Evolutionary conservation across 1,140 invertebrate species (phyloP).

Genomic region (Ostrea denselamellosa): DNA sequence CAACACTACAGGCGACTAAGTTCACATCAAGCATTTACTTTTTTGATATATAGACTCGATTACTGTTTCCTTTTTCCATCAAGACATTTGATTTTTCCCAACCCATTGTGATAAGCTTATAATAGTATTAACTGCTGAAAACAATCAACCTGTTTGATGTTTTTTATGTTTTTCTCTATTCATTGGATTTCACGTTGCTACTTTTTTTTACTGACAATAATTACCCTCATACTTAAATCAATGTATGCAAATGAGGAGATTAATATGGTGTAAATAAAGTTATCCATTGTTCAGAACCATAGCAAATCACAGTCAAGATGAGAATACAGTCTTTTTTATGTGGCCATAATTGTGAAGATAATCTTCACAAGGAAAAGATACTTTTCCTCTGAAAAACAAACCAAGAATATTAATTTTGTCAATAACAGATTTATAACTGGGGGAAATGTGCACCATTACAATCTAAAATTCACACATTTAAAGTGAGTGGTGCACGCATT

Average conservation of each 20-base stretch:
- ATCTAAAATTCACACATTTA: neutral
- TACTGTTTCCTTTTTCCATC: neutral
- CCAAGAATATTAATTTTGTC: slow-evolving; percentile 40
- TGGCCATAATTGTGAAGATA: slow-evolving; percentile 30
- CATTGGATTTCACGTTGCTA: slow-evolving; percentile 24
- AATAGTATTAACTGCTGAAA: slow-evolving; percentile 35
- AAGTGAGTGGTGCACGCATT: neutral
- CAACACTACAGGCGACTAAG: neutral
- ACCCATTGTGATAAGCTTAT: neutral
- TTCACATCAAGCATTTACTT: neutral
- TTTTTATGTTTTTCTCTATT: slow-evolving; percentile 31
- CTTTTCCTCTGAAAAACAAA: slow-evolving; percentile 25
- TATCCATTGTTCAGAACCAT: neutral
- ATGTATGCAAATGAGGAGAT: slow-evolving; percentile 24
- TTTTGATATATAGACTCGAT: neutral
- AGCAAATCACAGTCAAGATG: slow-evolving; percentile 17
- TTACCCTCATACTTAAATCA: slow-evolving; percentile 21
- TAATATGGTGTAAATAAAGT: slow-evolving; percentile 24
- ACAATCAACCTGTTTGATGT: slow-evolving; percentile 14
- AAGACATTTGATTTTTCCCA: neutral
- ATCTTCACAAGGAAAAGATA: slow-evolving; percentile 26
- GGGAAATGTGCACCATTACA: slow-evolving; percentile 10
- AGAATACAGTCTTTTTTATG: slow-evolving; percentile 5
- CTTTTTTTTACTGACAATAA: slow-evolving; percentile 10
- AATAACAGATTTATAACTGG: slow-evolving; percentile 23